phyloP scores from a whole-genome alignment of 2,797 vertebrate genomes.

The Pantherophis alleghaniensis region DNA sequence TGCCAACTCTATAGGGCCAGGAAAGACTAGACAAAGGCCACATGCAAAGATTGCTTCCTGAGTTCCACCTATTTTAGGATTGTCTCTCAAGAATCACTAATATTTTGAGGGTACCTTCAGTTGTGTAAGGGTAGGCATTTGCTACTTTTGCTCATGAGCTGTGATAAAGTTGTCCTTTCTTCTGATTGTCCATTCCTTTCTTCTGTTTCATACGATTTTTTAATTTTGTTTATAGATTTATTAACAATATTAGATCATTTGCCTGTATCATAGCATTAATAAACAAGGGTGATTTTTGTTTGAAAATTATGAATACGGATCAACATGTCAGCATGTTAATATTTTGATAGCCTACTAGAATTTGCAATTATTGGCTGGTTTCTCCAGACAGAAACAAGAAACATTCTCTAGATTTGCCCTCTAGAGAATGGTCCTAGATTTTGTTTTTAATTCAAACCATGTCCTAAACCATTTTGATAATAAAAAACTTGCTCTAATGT shows the following conservation, averaged over 20 bases:
- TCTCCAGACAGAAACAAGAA: background rate
- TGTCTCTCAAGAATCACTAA: background rate
- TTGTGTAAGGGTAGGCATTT: background rate
- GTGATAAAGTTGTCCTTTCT: background rate
- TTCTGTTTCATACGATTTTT: background rate
- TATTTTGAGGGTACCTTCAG: background rate
- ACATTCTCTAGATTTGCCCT: background rate
- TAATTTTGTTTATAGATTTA: background rate
- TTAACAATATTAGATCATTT: background rate
- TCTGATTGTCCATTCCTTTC: background rate
- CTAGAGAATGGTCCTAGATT: background rate
- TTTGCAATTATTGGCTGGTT: background rate
- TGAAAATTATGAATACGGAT: background rate
- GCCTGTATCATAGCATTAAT: background rate
- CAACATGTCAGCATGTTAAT: background rate
- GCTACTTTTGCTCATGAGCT: background rate
- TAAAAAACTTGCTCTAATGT: background rate
- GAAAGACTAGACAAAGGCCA: background rate
- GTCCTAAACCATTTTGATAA: background rate
- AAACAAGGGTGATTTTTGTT: background rate
- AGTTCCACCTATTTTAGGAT: background rate
- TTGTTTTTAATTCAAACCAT: background rate
- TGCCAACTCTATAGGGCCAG: background rate
- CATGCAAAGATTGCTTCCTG: background rate
- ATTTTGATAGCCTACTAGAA: background rate